Percentiles rank a stretch among this genome's conserved stretches.
Conservation (phyloP, 1,140 invertebrate genomes). For the Euura lappo region DNA sequence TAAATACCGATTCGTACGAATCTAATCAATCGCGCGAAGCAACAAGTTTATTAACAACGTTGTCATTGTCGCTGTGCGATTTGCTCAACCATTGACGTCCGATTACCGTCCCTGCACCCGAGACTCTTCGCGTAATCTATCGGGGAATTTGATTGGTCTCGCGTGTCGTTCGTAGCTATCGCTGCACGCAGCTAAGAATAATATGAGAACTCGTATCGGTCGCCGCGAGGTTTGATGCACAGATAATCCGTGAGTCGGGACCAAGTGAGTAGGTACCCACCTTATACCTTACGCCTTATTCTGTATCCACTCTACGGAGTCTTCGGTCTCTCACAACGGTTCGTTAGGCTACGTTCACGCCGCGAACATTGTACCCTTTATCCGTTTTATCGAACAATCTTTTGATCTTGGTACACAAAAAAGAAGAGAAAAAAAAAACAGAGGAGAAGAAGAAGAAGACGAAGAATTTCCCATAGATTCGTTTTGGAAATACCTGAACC, state of each 20-base stretch:
- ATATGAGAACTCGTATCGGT: slow-evolving; percentile 50
- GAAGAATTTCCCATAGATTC: too few relatives aligned
- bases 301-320: not conserved
- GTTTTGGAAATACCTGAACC: too few relatives aligned
- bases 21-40: not conserved
- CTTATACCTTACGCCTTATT: slow-evolving; percentile 23
- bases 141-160: slow-evolving; percentile 8
- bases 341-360: not conserved
- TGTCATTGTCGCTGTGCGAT: not conserved
- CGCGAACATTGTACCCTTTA: not conserved
- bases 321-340: not conserved
- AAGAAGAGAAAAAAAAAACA: too few relatives aligned
- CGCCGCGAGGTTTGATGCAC: slow-evolving; percentile 48
- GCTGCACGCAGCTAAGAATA: slow-evolving; percentile 26
- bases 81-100: not conserved
- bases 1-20: not conserved
- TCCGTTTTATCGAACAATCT: not conserved
- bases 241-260: slow-evolving; percentile 38
- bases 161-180: slow-evolving; percentile 11
- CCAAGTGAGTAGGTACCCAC: slow-evolving; percentile 14
- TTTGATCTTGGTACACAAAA: too few relatives aligned
- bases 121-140: not conserved
- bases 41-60: not conserved
- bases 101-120: not conserved
- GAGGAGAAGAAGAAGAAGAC: too few relatives aligned